Evolutionary conservation across 2,888 invertebrate genomes (phyloP).

Genomic region (Meteorus cinctellus): DNA sequence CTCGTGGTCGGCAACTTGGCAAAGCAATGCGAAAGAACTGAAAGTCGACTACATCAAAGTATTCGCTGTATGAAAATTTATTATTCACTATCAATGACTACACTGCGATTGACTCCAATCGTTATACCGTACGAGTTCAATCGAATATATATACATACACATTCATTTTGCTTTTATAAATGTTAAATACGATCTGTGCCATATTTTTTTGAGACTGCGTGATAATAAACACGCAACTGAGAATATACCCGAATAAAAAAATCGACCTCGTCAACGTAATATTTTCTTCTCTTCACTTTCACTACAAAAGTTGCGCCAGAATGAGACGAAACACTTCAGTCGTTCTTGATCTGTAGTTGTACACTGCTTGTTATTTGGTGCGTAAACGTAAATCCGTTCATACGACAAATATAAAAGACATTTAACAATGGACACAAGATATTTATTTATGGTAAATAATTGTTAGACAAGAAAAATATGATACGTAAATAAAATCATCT

Average conservation of each 20-base stretch:
- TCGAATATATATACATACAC: too few species aligned
- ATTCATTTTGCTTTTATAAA: too few species aligned
- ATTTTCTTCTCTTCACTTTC: conserved; percentile 43
- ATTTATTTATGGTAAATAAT: conserved; percentile 37
- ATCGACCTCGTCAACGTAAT: conserved; percentile 25
- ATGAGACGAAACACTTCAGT: conserved; percentile 12
- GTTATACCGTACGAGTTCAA: too few species aligned
- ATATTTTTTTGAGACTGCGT: not conserved
- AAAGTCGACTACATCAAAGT: conserved; percentile 79
- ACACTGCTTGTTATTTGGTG: conserved; percentile 1
- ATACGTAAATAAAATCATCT: conserved; percentile 25
- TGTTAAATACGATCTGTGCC: too few species aligned
- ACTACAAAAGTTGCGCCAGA: conserved; percentile 38
- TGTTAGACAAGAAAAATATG: conserved; percentile 10
- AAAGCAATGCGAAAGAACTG: conserved; percentile 74
- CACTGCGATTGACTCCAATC: too few species aligned
- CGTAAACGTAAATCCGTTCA: conserved; percentile 22
- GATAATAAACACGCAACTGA: not conserved
- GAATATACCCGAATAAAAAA: conserved; percentile 28
- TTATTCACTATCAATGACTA: not conserved
- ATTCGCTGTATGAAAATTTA: conserved; percentile 73
- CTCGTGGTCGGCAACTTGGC: conserved; percentile 75
- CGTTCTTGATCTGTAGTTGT: conserved; percentile 4
- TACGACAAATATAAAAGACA: not conserved
- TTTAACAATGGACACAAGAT: conserved; percentile 36